Percentiles rank a stretch among this genome's conserved stretches.
Evolutionary conservation across 2,797 vertebrate genomes (phyloP).

Genomic region (Eulemur albifrons): DNA sequence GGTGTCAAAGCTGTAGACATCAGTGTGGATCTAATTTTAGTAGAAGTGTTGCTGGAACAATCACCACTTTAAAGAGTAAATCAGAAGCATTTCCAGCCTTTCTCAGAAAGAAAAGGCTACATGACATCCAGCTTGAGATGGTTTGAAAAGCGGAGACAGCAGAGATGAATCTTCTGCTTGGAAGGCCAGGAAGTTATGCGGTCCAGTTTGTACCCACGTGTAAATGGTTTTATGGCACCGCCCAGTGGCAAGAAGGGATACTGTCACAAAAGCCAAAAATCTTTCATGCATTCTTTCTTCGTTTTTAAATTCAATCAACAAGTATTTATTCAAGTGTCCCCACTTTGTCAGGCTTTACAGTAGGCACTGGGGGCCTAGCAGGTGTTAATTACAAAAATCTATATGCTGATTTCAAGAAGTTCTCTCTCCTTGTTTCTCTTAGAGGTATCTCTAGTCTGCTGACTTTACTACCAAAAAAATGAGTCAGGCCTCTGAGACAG

Average conservation of each 20-base stretch:
- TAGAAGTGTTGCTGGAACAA: not conserved
- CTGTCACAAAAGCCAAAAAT: not conserved
- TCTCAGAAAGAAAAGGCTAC: not conserved
- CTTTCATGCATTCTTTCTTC: not conserved
- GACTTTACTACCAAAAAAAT: not conserved
- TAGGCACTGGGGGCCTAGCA: not conserved
- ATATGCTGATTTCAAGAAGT: not conserved
- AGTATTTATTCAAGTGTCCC: not conserved
- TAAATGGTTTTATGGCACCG: constrained; percentile 55
- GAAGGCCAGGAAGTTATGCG: not conserved
- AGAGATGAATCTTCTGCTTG: not conserved
- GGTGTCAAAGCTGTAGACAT: not conserved
- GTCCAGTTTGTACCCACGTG: rapidly evolving
- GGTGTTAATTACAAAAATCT: not conserved
- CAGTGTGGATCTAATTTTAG: not conserved
- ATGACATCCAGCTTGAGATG: not conserved
- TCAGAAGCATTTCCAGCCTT: not conserved
- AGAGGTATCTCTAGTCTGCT: not conserved
- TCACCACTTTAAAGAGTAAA: not conserved
- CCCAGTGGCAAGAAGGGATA: constrained; percentile 9
- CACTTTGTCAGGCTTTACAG: not conserved
- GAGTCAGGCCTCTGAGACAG: not conserved
- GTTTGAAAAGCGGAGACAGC: not conserved
- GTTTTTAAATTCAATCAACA: not conserved
- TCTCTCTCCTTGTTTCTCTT: not conserved